Evolutionary conservation across 2,797 vertebrate genomes (phyloP), one percentile per base, ranked within the genome.

Genomic region (Masticophis lateralis): DNA sequence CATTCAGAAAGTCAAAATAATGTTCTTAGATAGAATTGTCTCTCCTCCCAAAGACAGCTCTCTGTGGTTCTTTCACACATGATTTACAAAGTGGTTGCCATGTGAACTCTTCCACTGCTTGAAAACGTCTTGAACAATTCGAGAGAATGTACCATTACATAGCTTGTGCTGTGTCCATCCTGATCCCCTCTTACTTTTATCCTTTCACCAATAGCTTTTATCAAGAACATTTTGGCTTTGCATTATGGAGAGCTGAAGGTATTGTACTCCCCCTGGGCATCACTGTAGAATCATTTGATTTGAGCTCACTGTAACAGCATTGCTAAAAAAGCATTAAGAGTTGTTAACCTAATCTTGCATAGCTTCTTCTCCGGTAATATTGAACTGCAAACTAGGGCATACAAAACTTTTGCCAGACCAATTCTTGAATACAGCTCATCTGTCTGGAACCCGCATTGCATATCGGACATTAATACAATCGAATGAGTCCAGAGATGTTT

Each of bases 1-100:
- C 95, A 95, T 93, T 92, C 63, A 86, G 91, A 94, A 37, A 43
- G 1, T 69, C 87, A 63, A 56, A 94, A 2, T n/a, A 28, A 87
- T 91, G 43, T 90, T 55, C 10, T 63, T 61, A 86, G 83, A 55
- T 69, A 90, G 92, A 56, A 25, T 16, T 88, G 90, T 79, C n/a
- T 14, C 83, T 59, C 59, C 91, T 5, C 0, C 5, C 5, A 69
- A 83, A 47, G 56, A 61, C 32, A 94, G 43, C 0, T 43, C 4
- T 89, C 2, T 93, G 2, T 63, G 88, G 14, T 20, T 92, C 32
- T 83, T 94, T 88, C 93, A 12, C 88, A 66, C 37, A 28, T 55
- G 43, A 51, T 32, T 37, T 51, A 22, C n/a, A n/a, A 91, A 59
- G 32, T 63, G 47, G 28, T 55, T 90, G 12, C 3, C 25, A 10